phyloP scores from a whole-genome alignment of 2,113 vertebrate genomes.

The Odobenus rosmarus region DNA sequence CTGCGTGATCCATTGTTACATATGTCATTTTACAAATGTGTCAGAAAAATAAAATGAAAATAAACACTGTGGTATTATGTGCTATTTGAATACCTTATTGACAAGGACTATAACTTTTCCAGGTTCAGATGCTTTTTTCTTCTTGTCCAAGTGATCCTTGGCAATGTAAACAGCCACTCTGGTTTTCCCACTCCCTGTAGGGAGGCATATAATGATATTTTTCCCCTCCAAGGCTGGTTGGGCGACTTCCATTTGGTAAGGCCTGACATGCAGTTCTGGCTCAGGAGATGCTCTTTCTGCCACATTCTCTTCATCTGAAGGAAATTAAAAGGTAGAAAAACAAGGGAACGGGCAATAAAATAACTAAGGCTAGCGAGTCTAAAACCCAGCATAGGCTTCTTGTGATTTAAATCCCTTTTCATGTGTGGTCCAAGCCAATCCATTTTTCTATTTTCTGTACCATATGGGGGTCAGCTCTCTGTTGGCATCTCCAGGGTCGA shows the following conservation, averaged over 20 bases:
- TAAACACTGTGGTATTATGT: not conserved
- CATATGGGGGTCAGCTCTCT: not conserved
- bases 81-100: constrained; percentile 91
- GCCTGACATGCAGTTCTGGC: constrained; percentile 89
- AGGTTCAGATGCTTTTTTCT: constrained; percentile 78
- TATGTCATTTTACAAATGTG: not conserved
- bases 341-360: constrained; percentile 11
- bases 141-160: constrained; percentile 92
- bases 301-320: constrained; percentile 75
- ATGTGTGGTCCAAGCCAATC: not conserved
- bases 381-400: not conserved
- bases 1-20: not conserved
- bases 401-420: not conserved
- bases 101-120: constrained; percentile 96
- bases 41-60: not conserved
- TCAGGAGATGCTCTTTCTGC: constrained; percentile 81
- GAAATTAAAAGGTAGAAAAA: constrained; percentile 58
- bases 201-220: constrained; percentile 96
- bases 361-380: not conserved
- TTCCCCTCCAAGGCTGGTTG: constrained; percentile 93
- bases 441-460: not conserved
- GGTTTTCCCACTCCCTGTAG: constrained; percentile 98
- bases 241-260: constrained; percentile 96
- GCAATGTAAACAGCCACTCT: constrained; percentile 96
- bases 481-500: not conserved